Evolutionary conservation across 2,797 vertebrate genomes (phyloP).

Genomic region (Sebastolobus alascanus): DNA sequence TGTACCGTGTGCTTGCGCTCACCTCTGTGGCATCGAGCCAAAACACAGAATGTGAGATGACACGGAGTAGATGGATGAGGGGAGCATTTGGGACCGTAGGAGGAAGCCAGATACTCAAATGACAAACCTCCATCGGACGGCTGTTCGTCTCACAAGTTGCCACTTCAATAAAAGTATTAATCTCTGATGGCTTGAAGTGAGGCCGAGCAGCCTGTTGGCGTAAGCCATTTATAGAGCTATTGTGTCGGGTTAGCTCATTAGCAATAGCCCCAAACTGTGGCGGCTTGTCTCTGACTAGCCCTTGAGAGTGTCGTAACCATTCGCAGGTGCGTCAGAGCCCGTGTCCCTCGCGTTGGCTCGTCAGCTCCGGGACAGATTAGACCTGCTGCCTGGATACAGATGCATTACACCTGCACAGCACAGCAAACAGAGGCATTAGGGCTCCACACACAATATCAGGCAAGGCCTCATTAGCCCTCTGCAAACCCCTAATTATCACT

Average conservation of each 20-base stretch:
- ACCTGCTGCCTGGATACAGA: constrained; percentile 77
- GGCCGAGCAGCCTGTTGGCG: not conserved
- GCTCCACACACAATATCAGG: constrained; percentile 54
- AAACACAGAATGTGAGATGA: constrained; percentile 48
- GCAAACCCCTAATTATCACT: constrained; percentile 64
- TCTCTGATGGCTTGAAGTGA: constrained; percentile 4
- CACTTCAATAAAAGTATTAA: constrained; percentile 14
- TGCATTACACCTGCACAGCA: constrained; percentile 73
- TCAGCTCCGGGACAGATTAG: constrained; percentile 76
- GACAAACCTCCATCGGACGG: constrained; percentile 56
- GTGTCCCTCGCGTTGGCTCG: constrained; percentile 50
- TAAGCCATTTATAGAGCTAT: constrained; percentile 18
- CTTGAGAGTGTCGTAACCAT: constrained; percentile 67
- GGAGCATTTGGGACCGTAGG: constrained; percentile 29
- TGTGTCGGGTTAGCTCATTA: constrained; percentile 44
- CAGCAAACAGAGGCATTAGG: constrained; percentile 75
- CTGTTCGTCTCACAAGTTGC: constrained; percentile 48
- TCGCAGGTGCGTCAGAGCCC: constrained; percentile 76
- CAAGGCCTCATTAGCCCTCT: constrained; percentile 60
- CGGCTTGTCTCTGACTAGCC: constrained; percentile 27
- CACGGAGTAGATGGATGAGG: constrained; percentile 30
- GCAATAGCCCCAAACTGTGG: constrained; percentile 32
- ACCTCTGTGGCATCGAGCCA: constrained; percentile 61
- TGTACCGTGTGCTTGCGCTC: constrained; percentile 23
- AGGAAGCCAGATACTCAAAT: constrained; percentile 59